Evolutionary conservation across 2,888 invertebrate genomes (phyloP).

Genomic region (Lasioglossum pauxillum): DNA sequence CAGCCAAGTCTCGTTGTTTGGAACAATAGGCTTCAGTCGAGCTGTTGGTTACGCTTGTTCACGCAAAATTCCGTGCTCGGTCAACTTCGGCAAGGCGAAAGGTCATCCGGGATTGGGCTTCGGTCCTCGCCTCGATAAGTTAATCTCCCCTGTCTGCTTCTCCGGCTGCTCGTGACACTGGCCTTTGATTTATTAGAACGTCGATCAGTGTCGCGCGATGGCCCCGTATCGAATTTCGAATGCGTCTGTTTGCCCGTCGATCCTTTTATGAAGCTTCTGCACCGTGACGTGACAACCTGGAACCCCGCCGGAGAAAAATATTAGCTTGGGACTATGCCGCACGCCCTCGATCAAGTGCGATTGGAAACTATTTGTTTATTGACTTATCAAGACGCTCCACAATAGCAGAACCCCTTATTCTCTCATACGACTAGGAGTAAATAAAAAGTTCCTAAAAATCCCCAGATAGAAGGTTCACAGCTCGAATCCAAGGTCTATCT

Average conservation of each 20-base stretch:
- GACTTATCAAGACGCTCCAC: not conserved
- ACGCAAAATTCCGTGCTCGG: conserved; percentile 65
- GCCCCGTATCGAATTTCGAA: conserved; percentile 73
- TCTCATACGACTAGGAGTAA: not conserved
- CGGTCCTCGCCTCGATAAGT: conserved; percentile 75
- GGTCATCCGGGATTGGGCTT: conserved; percentile 75
- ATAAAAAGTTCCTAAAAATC: too few species aligned
- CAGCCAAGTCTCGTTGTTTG: conserved; percentile 14
- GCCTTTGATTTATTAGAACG: conserved; percentile 78
- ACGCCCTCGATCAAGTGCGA: not conserved
- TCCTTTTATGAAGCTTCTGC: conserved; percentile 52
- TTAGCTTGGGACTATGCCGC: conserved; percentile 38
- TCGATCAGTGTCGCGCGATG: conserved; percentile 71
- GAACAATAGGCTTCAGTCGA: conserved; percentile 52
- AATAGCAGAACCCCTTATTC: too few species aligned
- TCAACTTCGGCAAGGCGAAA: conserved; percentile 61
- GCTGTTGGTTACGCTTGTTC: conserved; percentile 48
- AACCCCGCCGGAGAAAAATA: conserved; percentile 50
- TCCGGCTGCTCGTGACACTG: conserved; percentile 75
- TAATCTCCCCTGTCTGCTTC: conserved; percentile 77
- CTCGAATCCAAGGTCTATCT: too few species aligned
- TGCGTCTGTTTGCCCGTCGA: conserved; percentile 66
- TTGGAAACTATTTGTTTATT: not conserved
- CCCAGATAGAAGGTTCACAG: too few species aligned
- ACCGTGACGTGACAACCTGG: conserved; percentile 41